Percentiles rank a stretch among this genome's conserved stretches.
These are phyloP conservation scores for Heterochromis multidens DNA, from an alignment of 2,113 vertebrate genomes.

Conservation along the genomic window DNA sequence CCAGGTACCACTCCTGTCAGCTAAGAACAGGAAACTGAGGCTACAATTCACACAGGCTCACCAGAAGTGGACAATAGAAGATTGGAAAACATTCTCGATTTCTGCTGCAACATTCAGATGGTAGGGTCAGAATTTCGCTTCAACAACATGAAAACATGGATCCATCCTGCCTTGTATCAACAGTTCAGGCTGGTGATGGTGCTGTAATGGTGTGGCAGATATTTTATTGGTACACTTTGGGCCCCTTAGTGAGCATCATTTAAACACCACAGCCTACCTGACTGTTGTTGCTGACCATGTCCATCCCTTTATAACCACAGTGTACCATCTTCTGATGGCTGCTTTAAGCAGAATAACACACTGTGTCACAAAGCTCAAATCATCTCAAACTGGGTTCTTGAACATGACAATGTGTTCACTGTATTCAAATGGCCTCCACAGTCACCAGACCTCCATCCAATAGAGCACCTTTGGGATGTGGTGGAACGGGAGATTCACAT, in stretches of 20 bases:
- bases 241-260: neutral
- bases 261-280: neutral
- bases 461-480: neutral
- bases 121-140: neutral
- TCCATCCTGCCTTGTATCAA: neutral
- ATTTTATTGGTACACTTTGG: neutral
- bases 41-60: neutral
- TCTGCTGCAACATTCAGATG: neutral
- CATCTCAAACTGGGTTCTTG: neutral
- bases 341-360: no score
- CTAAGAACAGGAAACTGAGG: neutral
- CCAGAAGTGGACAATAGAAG: neutral
- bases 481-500: neutral
- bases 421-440: neutral
- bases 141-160: neutral
- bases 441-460: neutral
- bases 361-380: fast-evolving
- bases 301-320: neutral
- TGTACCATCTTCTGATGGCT: neutral
- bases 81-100: neutral
- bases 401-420: neutral
- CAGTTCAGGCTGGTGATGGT: neutral
- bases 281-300: neutral
- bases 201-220: neutral
- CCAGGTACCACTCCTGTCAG: neutral